phyloP scores from a whole-genome alignment of 2,113 vertebrate species.

The Centropus unirufus region DNA sequence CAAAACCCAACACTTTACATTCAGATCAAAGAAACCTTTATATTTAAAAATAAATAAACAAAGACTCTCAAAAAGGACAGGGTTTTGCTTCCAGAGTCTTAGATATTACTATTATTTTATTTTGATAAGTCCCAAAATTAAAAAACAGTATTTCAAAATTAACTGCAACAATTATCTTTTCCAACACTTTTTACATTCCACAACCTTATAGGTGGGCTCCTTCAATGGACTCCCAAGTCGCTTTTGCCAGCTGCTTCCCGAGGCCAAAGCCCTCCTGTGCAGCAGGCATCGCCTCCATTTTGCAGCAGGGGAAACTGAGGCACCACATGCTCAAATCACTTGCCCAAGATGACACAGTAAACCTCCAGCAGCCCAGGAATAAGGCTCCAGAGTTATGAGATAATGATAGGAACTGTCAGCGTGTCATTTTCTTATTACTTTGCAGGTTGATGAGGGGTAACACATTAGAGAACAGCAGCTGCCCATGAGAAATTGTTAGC shows the following conservation, averaged over 20 bases:
- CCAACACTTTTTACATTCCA: background rate
- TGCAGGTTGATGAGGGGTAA: conserved; percentile 19
- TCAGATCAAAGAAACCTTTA: background rate
- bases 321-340: background rate
- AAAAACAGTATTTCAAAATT: background rate
- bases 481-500: background rate
- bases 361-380: background rate
- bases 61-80: background rate
- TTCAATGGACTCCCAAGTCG: background rate
- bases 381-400: background rate
- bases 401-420: background rate
- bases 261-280: background rate
- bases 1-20: background rate
- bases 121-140: background rate
- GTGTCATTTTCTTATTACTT: conserved; percentile 13
- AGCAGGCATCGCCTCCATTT: background rate
- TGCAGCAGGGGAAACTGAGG: background rate
- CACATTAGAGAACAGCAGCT: conserved; percentile 8
- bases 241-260: background rate
- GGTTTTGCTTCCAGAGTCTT: background rate
- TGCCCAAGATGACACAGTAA: background rate
- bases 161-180: background rate
- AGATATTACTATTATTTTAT: background rate
- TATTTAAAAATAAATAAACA: background rate
- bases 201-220: background rate